Evolutionary conservation across 1,140 invertebrate genomes (phyloP).

Genomic region (Bathynomus jamesi): DNA sequence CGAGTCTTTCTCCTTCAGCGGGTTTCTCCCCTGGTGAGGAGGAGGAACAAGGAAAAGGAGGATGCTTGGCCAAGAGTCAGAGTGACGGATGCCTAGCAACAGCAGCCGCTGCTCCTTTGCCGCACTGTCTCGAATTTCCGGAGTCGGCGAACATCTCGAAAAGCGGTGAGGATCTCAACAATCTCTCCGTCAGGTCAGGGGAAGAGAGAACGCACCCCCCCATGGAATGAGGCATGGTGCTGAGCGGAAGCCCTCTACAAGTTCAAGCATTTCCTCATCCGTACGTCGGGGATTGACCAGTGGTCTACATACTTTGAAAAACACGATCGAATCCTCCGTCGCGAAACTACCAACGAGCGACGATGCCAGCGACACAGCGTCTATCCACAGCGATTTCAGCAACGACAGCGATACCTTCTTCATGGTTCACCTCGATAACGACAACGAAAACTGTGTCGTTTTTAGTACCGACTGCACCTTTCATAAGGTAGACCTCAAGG

Average conservation of each 20-base stretch:
- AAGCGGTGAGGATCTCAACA: not conserved
- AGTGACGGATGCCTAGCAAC: slow-evolving; percentile 37
- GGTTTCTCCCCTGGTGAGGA: not conserved
- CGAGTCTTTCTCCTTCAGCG: not conserved
- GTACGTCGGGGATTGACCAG: slow-evolving; percentile 32
- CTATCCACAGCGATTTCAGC: slow-evolving; percentile 46
- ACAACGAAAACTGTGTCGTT: slow-evolving; percentile 10
- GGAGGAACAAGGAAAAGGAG: slow-evolving; percentile 37
- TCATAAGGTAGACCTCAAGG: not conserved
- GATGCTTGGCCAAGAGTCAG: slow-evolving; percentile 35
- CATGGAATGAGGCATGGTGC: not conserved
- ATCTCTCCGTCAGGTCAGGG: too few species aligned
- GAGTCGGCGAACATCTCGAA: slow-evolving; percentile 1
- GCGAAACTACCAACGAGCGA: slow-evolving; percentile 21
- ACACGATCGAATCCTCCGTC: slow-evolving; percentile 34
- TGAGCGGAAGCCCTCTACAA: not conserved
- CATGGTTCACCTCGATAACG: slow-evolving; percentile 42
- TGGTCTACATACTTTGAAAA: slow-evolving; percentile 21
- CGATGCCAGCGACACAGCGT: slow-evolving; percentile 40
- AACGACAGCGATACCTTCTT: slow-evolving; percentile 47
- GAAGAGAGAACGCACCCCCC: not conserved
- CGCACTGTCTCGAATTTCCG: not conserved
- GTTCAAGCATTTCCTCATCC: not conserved
- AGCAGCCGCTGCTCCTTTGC: slow-evolving; percentile 3
- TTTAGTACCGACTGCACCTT: not conserved